Evolutionary conservation across 2,888 invertebrate species (phyloP).

Genomic region (Pandemis heparana): DNA sequence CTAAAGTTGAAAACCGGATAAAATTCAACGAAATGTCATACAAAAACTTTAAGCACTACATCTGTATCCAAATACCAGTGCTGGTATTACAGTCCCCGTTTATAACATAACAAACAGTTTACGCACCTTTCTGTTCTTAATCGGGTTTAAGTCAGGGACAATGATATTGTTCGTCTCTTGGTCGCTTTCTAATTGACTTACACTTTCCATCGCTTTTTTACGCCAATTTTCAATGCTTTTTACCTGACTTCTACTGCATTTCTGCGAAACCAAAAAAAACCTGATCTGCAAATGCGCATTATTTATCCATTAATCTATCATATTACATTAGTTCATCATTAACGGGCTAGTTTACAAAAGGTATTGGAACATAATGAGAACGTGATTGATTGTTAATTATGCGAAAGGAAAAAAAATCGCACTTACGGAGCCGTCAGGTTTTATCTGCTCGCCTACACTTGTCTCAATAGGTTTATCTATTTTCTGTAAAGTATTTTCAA

Average conservation of each 20-base stretch:
- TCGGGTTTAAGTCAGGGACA: constrained; percentile 54
- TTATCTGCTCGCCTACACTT: background rate
- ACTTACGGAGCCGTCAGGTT: constrained; percentile 6
- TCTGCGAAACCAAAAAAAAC: background rate
- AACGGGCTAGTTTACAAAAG: constrained; percentile 35
- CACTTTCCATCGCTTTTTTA: constrained; percentile 6
- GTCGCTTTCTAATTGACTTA: constrained; percentile 5
- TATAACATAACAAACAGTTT: constrained; percentile 3
- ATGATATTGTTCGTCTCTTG: constrained; percentile 46
- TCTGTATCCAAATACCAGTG: too few relatives aligned
- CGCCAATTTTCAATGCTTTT: background rate
- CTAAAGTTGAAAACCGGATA: too few relatives aligned
- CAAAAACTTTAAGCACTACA: too few relatives aligned
- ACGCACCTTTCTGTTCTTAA: constrained; percentile 49
- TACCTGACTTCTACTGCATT: constrained; percentile 2
- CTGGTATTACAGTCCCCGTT: too few relatives aligned
- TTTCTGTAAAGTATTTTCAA: background rate
- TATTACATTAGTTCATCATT: background rate
- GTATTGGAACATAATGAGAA: constrained; percentile 26
- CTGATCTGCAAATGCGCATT: background rate
- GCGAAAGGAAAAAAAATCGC: background rate
- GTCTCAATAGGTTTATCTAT: background rate
- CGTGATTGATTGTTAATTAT: background rate
- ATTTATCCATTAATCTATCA: background rate
- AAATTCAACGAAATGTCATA: too few relatives aligned